Base-by-base conservation (phyloP, 1,140 invertebrate genomes). In the Pollicipes pollicipes region DNA sequence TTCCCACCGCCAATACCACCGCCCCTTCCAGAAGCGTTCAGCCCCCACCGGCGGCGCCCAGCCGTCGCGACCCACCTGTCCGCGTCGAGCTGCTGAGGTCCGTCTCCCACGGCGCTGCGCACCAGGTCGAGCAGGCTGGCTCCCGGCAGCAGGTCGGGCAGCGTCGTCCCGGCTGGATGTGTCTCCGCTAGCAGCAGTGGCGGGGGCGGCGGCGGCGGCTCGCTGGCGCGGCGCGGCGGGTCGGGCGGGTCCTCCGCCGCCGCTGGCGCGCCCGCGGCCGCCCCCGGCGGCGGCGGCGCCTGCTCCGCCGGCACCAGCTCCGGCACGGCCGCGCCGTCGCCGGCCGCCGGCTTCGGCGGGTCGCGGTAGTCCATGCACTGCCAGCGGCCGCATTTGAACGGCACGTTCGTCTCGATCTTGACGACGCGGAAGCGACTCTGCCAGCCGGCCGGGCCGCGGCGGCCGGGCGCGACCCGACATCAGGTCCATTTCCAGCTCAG, bases 341-440 rank as follows among this genome's bases (percentile, higher is more conserved):
- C 45, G 21, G 13, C 45, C 10, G 13, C 45, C 45, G 71, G 8
- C 31, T 73, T 32, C 35, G 66, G 89, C 17, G 10, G 64, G 82
- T 97, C 93, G 76, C 93, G 83, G 81, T 94, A 97, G 80, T 97
- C 94, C 87, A 94, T 91, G 81, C 93, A 97, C 75, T 88, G 88
- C 95, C 95, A 97, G 76, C 94, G 82, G 30, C 95, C 95, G 64
- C 94, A 84, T 75, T 90, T 89, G 77, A 96, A 95, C 6, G 94
- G 94, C 80, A 97, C 93, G 30, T 91, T 90, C 78, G 90, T 95
- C 80, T 94, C 92, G 73, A 97, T 93, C 84, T 96, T 97, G 30
- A 97, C 93, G 75, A 97, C 93, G 84, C 94, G 94, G 80, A 97
- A 97, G 73, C 93, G 74, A 73, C 78, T 78, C 69, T 79, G 76